phyloP scores from a whole-genome alignment of 2,888 invertebrate species.

The Apamea anceps region DNA sequence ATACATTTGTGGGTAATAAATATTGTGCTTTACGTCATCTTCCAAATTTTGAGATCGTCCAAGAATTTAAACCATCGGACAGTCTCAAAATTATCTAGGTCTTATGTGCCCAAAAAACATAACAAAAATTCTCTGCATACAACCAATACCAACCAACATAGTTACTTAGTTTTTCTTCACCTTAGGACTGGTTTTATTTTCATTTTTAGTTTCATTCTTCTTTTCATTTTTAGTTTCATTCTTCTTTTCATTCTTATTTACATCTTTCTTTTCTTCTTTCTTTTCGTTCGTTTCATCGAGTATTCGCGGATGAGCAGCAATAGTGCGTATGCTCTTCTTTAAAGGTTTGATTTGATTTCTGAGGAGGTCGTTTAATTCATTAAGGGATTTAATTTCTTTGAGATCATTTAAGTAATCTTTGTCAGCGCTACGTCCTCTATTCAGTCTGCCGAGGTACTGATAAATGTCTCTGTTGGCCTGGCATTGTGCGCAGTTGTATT shows the following conservation, averaged over 20 bases:
- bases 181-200: conserved; percentile 49
- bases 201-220: conserved; percentile 38
- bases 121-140: conserved; percentile 37
- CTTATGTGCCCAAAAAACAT: conserved; percentile 22
- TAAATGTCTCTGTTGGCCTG: conserved; percentile 81
- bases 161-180: conserved; percentile 31
- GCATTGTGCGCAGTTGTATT: conserved; percentile 91
- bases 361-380: conserved; percentile 83
- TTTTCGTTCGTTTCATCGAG: conserved; percentile 74
- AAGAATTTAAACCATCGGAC: conserved; percentile 84
- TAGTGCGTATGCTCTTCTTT: conserved; percentile 78
- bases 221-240: conserved; percentile 62
- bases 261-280: conserved; percentile 66
- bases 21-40: conserved; percentile 69
- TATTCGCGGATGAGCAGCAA: conserved; percentile 80
- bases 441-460: conserved; percentile 81
- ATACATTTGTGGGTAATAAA: conserved; percentile 68
- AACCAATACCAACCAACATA: conserved; percentile 29
- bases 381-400: conserved; percentile 82
- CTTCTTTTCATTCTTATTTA: conserved; percentile 56
- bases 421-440: conserved; percentile 80
- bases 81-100: conserved; percentile 82
- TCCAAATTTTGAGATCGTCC: conserved; percentile 86
- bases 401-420: conserved; percentile 82
- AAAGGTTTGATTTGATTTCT: conserved; percentile 83